Base-by-base conservation (phyloP, 2,797 vertebrate species). In the Serranus cabrilla region DNA sequence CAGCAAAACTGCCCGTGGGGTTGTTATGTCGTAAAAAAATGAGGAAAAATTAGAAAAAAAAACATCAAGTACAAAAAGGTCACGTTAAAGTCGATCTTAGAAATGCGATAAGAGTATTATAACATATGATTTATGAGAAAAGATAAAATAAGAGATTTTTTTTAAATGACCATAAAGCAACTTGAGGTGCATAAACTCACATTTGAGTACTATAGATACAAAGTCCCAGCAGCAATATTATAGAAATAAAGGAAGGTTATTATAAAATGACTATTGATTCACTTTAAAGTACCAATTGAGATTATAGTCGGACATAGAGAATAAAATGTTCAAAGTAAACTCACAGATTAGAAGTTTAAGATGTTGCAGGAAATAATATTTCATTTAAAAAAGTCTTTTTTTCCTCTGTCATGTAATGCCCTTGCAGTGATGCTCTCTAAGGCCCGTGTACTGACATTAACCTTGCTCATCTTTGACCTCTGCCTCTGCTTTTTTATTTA, bases 381-480 rank as follows among this genome's bases (percentile, higher is more conserved):
- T 9, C 40, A 27, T 37, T 51, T 13, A 49, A 39, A 52, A 64
- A 25, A 57, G 20, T 10, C 5, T 0, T 27, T 14, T 7, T 56
- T n/a, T 40, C 25, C 27, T 66, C 17, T 42, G 17, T 47, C n/a
- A 11, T 49, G 27, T 39, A 16, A 34, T 7, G 27, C 66, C 70
- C 31, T 39, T 54, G 31, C 20, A 43, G 45, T 23, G 49, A 68
- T 46, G 59, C 47, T 73, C 52, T 51, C 57, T 23, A n/a, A 59
- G 75, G 42, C 66, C 20, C 27, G 3, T 27, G 25, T 3, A 23
- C 20, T 68, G 39, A 67, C 63, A 68, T 31, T 49, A 61, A 74
- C 50, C 43, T 16, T 60, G 74, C 61, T 81, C 63, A n/a, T 83
- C 60, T 76, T 69, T 83, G 75, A 87, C 82, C 78, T 65, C 74